Evolutionary conservation across 2,888 invertebrate genomes (phyloP), one percentile per base, ranked within the genome.

Genomic region (Eristalinus sepulchralis): DNA sequence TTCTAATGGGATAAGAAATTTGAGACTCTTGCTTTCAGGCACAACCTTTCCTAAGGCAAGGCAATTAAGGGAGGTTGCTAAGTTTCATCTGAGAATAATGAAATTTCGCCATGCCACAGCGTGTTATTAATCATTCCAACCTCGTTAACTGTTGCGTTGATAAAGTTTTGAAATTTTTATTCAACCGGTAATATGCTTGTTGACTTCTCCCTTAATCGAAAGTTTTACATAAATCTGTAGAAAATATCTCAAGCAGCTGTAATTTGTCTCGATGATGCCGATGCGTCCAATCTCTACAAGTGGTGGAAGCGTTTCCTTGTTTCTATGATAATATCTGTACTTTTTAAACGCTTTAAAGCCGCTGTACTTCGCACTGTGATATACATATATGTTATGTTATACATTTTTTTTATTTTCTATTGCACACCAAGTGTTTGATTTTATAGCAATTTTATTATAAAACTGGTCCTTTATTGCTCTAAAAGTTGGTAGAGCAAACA

Each of bases 391-490:
- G n/a, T n/a, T n/a, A n/a, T n/a, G n/a, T 27, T 27, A 27, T 27
- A 27, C 5, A 27, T 5, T 27, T 27, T 27, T 47, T 8, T 47
- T 47, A 8, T 47, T n/a, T n/a, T 47, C 47, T 47, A 47, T 17
- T 47, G 47, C 47, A 47, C 47, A 8, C 17, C 8, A 17, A 17
- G 47, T 47, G 17, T 63, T 73, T 8, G 24, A 11, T 63, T 53
- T 34, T 31, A 63, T 55, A 66, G 55, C 22, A 20, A 66, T 31
- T 31, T 57, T 39, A 20, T 57, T 68, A 62, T 36, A 9, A 55
- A 77, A 77, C 68, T n/a, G 53, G 77, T 68, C 60, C n/a, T 31
- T 20, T 8, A 55, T 57, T 59, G 22, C 70, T 70, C 13, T 57
- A 20, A 20, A 67, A 73, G 57, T 24, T 11, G 57, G 33, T 64